Evolutionary conservation across 2,113 vertebrate genomes (phyloP).

Genomic region (Hyaena hyaena): DNA sequence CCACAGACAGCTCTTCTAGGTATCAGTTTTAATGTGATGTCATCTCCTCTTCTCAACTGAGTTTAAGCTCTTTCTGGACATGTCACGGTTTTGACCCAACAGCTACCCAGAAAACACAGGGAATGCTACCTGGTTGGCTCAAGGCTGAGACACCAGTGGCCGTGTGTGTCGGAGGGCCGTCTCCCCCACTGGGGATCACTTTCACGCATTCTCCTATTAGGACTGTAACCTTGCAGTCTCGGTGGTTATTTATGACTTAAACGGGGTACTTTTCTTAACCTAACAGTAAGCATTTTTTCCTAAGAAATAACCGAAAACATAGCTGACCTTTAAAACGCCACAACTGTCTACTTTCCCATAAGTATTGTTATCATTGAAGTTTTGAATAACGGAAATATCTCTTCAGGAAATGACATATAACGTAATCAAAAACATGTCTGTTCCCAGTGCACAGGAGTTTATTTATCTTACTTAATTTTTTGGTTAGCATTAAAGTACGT

Average conservation of each 20-base stretch:
- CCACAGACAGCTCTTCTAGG: neutral
- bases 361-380: neutral
- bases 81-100: neutral
- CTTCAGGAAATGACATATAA: constrained; percentile 31
- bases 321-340: constrained; percentile 37
- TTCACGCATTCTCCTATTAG: neutral
- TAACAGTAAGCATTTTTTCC: neutral
- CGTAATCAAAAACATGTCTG: constrained; percentile 36
- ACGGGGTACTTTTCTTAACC: neutral
- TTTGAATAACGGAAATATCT: constrained; percentile 15
- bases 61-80: neutral
- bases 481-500: neutral
- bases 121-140: neutral
- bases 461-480: neutral
- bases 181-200: neutral
- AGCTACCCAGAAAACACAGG: neutral
- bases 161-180: neutral
- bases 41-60: neutral
- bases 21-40: neutral
- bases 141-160: neutral
- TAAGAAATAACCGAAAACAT: constrained; percentile 41
- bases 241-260: neutral
- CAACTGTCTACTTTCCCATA: neutral
- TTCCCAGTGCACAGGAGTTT: neutral
- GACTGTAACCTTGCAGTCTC: neutral